Evolutionary conservation across 1,140 invertebrate genomes (phyloP).

Genomic region (Oscheius sp.): DNA sequence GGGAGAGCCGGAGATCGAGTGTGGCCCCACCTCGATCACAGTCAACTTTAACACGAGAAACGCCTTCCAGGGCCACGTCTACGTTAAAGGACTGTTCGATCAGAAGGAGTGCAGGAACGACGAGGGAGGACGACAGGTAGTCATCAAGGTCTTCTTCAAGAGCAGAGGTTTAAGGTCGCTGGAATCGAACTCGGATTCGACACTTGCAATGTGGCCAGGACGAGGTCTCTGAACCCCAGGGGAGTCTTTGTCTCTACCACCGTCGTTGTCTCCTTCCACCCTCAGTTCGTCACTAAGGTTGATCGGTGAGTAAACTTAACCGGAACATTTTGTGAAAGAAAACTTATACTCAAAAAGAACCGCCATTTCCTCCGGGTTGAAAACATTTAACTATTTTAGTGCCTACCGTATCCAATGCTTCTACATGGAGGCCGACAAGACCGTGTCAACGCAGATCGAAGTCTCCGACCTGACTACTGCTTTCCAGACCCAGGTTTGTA

Average conservation of each 20-base stretch:
- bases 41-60: conserved; percentile 61
- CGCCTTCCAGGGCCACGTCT: conserved; percentile 59
- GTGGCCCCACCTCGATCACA: conserved; percentile 60
- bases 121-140: conserved; percentile 57
- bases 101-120: conserved; percentile 58
- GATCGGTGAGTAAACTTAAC: conserved; percentile 15
- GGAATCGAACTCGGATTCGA: conserved; percentile 44
- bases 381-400: neutral
- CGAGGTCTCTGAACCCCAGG: conserved; percentile 40
- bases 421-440: conserved; percentile 50
- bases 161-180: conserved; percentile 22
- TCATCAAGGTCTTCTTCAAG: too few relatives aligned
- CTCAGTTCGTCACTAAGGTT: conserved; percentile 46
- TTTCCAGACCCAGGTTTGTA: conserved; percentile 47
- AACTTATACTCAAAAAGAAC: neutral
- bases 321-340: neutral
- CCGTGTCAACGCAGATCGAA: conserved; percentile 43
- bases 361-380: neutral
- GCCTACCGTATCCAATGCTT: conserved; percentile 49
- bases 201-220: conserved; percentile 39
- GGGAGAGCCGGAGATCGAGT: conserved; percentile 47
- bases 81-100: conserved; percentile 60
- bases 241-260: conserved; percentile 47
- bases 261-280: conserved; percentile 43
- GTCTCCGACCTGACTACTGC: conserved; percentile 46